Evolutionary conservation across 2,797 vertebrate genomes (phyloP), one percentile per base, ranked within the genome.

Genomic region (Liparis tanakae): DNA sequence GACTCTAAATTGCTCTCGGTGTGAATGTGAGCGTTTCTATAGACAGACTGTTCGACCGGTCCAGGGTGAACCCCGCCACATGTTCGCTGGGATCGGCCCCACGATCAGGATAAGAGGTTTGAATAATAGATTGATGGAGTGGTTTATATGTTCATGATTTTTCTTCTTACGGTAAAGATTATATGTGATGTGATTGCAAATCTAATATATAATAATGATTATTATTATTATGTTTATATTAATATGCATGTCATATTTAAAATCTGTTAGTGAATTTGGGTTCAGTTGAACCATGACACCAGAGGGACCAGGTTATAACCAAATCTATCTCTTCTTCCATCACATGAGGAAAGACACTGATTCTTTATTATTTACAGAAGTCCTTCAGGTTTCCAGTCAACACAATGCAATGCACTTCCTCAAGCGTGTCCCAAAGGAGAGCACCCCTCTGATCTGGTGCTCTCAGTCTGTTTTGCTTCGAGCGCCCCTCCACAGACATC

Each of bases 371-470:
- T 70, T 51, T 12, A 50, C 46, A 20, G 46, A 20, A 50, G 18
- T 53, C 22, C 25, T 36, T 71, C 5, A 17, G 56, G 48, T 60
- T 43, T 58, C 14, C 46, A 58, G 68, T 68, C 60, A 41, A 44
- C 20, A 30, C 12, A 63, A 62, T 10, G 46, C 46, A 34, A 41
- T 1, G 50, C 41, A 18, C n/a, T 3, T 43, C 63, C 71, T 72
- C 57, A 77, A 84, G 36, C 59, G 68, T 15, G 18, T 67, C 75
- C 67, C 59, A 64, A 61, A 72, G 70, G 57, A 81, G 20, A 22
- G 37, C 77, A 56, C 68, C 74, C 20, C 74, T 88, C 73, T 88
- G 69, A 87, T 83, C 41, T 70, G 58, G 39, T 55, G 76, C 79
- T 71, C 71, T 76, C 67, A 63, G 37, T 65, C 36, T 3, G 1